Base-by-base conservation (phyloP, 2,113 vertebrate species). In the Ceyx cyanopectus region DNA sequence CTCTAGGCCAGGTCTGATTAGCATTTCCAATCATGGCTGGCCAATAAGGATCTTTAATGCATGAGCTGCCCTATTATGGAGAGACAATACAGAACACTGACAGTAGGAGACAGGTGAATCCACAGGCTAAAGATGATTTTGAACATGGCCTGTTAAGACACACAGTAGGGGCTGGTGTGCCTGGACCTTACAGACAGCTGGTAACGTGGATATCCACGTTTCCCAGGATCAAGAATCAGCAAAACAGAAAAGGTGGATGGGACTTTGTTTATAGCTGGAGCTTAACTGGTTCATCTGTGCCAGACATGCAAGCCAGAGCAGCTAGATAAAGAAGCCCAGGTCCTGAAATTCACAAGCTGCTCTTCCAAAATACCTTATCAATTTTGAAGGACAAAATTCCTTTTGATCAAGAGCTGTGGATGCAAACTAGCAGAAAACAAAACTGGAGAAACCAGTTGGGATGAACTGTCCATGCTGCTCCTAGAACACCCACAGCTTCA, bases 31-130 rank as follows among this genome's bases (percentile, higher is more conserved):
- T 43, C 57, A 80, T 2, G 29, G 53, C 79, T 85, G 69, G 88
- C 92, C 93, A 93, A 67, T 91, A 72, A 83, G 45, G 76, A 75
- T 83, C 65, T 83, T 85, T 45, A 89, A 92, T 34, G 63, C 43
- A 78, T 74, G 56, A 92, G 57, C 65, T 70, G 40, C 51, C 40
- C 53, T 48, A 9, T 60, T 81, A 68, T 22, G 83, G 83, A 80
- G 54, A 60, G 2, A 34, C 46, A 40, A 16, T 26, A 30, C 17
- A 81, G 63, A 40, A 14, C 72, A 73, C 29, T 53, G 78, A 5
- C 51, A 78, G 48, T 4, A 37, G 67, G 30, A 77, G 82, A 62
- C 37, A 53, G 74, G 6, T 80, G 60, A 62, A 56, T 24, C 34
- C 45, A 79, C 34, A 50, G 60, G 57, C 41, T 40, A 37, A 66